These are phyloP conservation scores for Rhagium mordax DNA, from an alignment of 2,888 invertebrate genomes.

Conservation along the genomic window DNA sequence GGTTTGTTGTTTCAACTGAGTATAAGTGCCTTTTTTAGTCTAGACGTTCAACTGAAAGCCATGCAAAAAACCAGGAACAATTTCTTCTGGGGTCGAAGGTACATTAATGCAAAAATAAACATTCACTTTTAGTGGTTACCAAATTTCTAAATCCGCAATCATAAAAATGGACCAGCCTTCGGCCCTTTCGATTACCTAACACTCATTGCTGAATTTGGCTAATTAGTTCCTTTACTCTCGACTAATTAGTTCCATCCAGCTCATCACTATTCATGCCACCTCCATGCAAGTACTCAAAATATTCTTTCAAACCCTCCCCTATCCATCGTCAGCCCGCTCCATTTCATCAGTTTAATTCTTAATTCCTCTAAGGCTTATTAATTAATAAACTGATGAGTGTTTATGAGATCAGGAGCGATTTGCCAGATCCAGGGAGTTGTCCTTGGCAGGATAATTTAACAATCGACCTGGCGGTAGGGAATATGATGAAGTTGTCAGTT, in stretches of 20 bases:
- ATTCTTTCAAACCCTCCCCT: background rate
- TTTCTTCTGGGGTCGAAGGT: too few species aligned
- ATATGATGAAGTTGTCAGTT: background rate
- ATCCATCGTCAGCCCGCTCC: background rate
- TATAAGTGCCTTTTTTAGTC: too few species aligned
- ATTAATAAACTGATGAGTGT: background rate
- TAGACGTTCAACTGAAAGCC: too few species aligned
- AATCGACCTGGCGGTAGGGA: background rate
- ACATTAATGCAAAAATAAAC: too few species aligned
- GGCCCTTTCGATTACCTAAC: too few species aligned
- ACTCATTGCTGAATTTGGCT: background rate
- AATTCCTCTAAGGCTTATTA: background rate
- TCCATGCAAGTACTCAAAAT: background rate
- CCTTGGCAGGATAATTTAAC: background rate
- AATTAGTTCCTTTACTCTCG: background rate
- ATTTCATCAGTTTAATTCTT: background rate
- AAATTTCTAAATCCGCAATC: too few species aligned
- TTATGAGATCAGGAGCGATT: background rate
- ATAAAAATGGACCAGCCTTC: too few species aligned
- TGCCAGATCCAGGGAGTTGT: background rate
- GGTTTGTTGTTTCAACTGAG: background rate
- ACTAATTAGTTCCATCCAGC: background rate
- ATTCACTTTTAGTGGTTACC: too few species aligned
- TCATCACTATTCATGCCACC: background rate
- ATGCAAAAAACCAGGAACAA: too few species aligned